Conservation (phyloP, 2,888 invertebrate species). For the Anarsia innoxiella region DNA sequence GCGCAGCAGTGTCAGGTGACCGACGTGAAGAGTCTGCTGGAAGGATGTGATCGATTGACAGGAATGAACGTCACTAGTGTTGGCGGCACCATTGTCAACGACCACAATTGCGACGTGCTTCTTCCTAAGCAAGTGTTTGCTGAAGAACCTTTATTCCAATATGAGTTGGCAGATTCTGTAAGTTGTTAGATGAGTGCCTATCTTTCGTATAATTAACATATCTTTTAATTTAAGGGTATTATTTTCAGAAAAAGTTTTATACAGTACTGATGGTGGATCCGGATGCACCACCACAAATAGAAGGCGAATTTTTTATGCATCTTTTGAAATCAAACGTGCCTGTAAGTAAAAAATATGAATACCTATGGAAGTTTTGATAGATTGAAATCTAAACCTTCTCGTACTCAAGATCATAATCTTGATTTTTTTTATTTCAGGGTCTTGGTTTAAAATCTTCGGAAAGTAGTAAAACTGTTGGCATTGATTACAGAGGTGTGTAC, state of each 20-base stretch:
- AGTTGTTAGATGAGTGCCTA: no score
- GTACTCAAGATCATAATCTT: no score
- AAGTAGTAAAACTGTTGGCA: conserved; percentile 54
- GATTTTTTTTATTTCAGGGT: conserved; percentile 41
- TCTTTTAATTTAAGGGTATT: neutral
- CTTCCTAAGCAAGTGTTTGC: conserved; percentile 63
- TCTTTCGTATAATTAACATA: neutral
- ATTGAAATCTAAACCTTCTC: neutral
- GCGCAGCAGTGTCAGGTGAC: conserved; percentile 20
- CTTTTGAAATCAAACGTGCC: conserved; percentile 68
- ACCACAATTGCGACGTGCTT: conserved; percentile 64
- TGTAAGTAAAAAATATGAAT: no score
- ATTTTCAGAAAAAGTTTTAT: conserved; percentile 66
- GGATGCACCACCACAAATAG: conserved; percentile 59
- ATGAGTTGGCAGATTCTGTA: conserved; percentile 53
- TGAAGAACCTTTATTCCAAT: conserved; percentile 63
- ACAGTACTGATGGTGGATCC: conserved; percentile 66
- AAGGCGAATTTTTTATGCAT: conserved; percentile 65
- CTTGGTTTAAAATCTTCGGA: conserved; percentile 53
- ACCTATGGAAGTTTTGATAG: no score
- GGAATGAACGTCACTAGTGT: conserved; percentile 59
- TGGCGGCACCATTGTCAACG: conserved; percentile 62
- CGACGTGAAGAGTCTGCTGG: conserved; percentile 53
- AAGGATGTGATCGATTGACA: conserved; percentile 52
- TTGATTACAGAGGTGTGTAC: conserved; percentile 57